phyloP scores from a whole-genome alignment of 2,797 vertebrate genomes.

The Moxostoma hubbsi region DNA sequence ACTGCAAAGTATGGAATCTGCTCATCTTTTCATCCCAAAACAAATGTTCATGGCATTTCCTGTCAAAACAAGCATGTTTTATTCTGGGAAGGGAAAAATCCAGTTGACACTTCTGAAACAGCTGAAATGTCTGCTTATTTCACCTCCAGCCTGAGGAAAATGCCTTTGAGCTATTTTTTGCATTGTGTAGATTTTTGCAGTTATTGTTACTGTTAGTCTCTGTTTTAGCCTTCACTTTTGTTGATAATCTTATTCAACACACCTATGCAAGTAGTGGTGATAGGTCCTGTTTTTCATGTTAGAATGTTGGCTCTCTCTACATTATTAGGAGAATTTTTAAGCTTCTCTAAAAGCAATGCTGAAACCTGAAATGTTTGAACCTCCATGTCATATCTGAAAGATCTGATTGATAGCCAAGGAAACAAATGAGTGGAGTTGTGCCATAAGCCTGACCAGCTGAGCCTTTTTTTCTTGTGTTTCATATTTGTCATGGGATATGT shows the following conservation, averaged over 20 bases:
- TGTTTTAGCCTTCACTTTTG: background rate
- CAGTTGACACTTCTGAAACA: slow-evolving; percentile 51
- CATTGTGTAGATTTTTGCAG: background rate
- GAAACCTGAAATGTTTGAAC: background rate
- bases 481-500: slow-evolving; percentile 17
- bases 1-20: slow-evolving; percentile 62
- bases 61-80: slow-evolving; percentile 58
- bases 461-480: slow-evolving; percentile 26
- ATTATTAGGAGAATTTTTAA: background rate
- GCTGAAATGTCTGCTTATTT: slow-evolving; percentile 18
- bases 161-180: slow-evolving; percentile 12
- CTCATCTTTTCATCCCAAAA: slow-evolving; percentile 60
- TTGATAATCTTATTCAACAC: background rate
- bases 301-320: background rate
- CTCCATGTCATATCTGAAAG: background rate
- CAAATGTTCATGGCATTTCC: slow-evolving; percentile 62
- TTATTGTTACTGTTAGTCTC: background rate
- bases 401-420: background rate
- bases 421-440: background rate
- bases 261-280: too few species aligned
- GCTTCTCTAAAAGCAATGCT: background rate
- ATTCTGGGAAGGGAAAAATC: slow-evolving; percentile 50
- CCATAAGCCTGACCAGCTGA: slow-evolving; percentile 16
- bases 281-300: too few species aligned
- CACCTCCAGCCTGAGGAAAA: background rate